Base-by-base conservation (phyloP, 1,140 invertebrate genomes). In the Zelostemma sp. region DNA sequence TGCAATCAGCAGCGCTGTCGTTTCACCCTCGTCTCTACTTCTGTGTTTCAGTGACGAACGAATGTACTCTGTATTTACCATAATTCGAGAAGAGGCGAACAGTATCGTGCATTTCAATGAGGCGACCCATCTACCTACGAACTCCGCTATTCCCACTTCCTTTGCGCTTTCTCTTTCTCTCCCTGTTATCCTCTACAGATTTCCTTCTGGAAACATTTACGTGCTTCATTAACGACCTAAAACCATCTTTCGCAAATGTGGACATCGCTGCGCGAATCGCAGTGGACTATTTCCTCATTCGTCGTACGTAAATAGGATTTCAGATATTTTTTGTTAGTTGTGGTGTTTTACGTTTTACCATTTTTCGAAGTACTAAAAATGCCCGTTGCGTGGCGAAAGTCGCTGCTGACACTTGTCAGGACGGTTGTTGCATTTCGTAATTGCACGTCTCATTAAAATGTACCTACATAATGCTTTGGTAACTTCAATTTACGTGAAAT, bases 31-130 rank as follows among this genome's bases (percentile, higher is more conserved):
- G 41, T 58, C 55, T 68, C 33, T 45, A 47, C 53, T 45, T 38
- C 51, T 63, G 49, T 72, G 68, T 68, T 71, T 68, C 62, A 72
- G 54, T 54, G 41, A 21, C 64, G 67, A 72, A 76, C 70, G 67
- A 75, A 60, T 66, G 66, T 67, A 77, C 68, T 72, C 67, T 70
- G 77, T 80, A 81, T 82, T 82, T 82, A 80, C 72, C 78, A 82
- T 82, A 81, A 82, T 82, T 76, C 75, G 78, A 78, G 79, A 82
- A 80, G 77, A 76, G 78, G 70, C 73, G 75, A 72, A 72, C 61
- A 60, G 68, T 80, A 80, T 80, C 74, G 75, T 79, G 78, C 80
- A 82, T 80, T 75, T 72, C 79, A 82, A 83, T 80, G 78, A 81
- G 72, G 64, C 65, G 28, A 54, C 28, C 43, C 63, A 54, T 60